A percentile compares a stretch with the other conserved stretches of the same genome.
These are phyloP conservation scores for Eubasilissa regina DNA, from an alignment of 1,140 invertebrate species.

Conservation along the genomic window DNA sequence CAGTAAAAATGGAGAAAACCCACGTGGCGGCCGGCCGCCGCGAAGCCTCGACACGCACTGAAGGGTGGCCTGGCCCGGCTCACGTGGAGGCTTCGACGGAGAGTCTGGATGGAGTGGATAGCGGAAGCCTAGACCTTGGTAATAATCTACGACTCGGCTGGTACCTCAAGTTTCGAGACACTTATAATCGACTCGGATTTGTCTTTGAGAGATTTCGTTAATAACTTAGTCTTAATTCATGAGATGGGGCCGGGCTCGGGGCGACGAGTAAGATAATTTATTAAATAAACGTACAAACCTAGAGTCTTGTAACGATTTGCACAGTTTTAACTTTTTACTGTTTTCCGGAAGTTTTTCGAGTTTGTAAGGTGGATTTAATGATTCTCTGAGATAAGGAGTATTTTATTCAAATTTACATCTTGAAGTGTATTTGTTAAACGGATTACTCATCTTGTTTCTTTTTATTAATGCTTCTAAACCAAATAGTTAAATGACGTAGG, in stretches of 20 bases:
- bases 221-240: background rate
- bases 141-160: slow-evolving; percentile 4
- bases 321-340: background rate
- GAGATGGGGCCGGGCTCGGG: background rate
- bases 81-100: slow-evolving; percentile 4
- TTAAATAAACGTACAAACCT: background rate
- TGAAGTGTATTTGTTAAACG: no score
- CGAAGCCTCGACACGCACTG: slow-evolving; percentile 26
- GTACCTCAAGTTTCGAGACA: slow-evolving; percentile 9
- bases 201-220: background rate
- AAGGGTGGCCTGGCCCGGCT: background rate
- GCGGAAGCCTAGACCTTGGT: slow-evolving; percentile 11
- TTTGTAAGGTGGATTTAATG: no score
- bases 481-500: no score
- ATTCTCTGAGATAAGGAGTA: no score
- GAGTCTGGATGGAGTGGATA: background rate
- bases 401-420: no score
- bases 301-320: background rate
- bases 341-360: background rate
- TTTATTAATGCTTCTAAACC: no score
- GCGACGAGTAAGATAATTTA: background rate
- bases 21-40: slow-evolving; percentile 10
- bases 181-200: slow-evolving; percentile 25
- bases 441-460: no score
- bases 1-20: background rate